Base-by-base conservation (phyloP, 2,797 vertebrate species). In the Acropternis orthonyx region DNA sequence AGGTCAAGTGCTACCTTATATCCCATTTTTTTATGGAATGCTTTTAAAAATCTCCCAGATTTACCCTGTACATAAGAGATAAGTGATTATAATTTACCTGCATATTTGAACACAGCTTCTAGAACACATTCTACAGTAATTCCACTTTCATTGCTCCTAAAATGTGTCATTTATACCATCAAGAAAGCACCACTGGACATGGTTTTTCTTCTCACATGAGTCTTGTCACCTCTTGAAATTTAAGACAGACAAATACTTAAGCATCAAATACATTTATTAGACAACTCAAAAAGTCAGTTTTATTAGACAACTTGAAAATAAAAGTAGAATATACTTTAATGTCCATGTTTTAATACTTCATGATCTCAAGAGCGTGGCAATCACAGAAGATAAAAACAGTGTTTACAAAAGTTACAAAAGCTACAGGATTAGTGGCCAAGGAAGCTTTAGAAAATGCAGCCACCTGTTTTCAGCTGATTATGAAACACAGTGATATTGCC, bases 321-420 rank as follows among this genome's bases (percentile, higher is more conserved):
- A 66, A 84, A 88, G 80, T 13, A 67, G 41, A 44, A 41, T 41
- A 34, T 19, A 48, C 68, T 66, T 55, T 30, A 49, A 76, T 34
- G 66, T 74, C 77, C 28, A 3, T 37, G 78, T 73, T 89, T 89
- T 76, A 93, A 94, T 73, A 67, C 61, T 92, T 74, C 72, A 61
- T 55, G 46, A 51, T 49, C 85, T 84, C 61, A 21, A 80, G 92
- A 83, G 55, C 1, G 4, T 16, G 72, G 61, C 37, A 23, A 63
- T n/a, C 37, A 61, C 92, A 88, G 92, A 67, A 88, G 74, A 95
- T 62, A 91, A 66, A 68, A 73, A 26, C 19, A 72, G 63, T 34
- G 66, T 74, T 94, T 93, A 96, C 88, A 92, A 95, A 96, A 93
- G 74, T 85, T 76, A 77, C 79, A 90, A 86, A 91, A 89, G 82